These are phyloP conservation scores for Spea hammondii DNA, from an alignment of 2,797 vertebrate species.

Conservation along the genomic window DNA sequence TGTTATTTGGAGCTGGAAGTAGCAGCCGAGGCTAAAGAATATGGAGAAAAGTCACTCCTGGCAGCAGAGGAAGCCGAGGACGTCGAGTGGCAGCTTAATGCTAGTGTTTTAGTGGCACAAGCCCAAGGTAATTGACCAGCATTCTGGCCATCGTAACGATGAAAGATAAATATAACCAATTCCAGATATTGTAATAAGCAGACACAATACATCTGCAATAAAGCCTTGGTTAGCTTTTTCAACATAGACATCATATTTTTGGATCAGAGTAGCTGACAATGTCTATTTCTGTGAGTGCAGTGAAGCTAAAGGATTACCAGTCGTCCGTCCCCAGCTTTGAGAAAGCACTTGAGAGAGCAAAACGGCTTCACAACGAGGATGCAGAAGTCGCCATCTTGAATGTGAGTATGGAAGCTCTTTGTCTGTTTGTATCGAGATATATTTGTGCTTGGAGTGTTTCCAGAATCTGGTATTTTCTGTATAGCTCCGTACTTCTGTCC, in stretches of 20 bases:
- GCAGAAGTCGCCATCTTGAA: conserved; percentile 72
- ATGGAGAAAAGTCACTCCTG: conserved; percentile 72
- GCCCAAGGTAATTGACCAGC: conserved; percentile 76
- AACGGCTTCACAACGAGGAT: conserved; percentile 65
- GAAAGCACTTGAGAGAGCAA: conserved; percentile 77
- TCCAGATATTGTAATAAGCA: too few species aligned
- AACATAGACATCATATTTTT: not conserved
- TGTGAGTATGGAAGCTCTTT: conserved; percentile 64
- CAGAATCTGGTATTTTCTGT: too few species aligned
- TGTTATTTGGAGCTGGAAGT: conserved; percentile 80
- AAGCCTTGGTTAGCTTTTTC: not conserved
- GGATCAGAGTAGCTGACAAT: too few species aligned
- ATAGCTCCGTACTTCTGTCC: too few species aligned
- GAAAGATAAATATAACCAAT: too few species aligned
- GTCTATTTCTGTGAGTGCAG: conserved; percentile 58
- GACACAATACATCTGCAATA: too few species aligned
- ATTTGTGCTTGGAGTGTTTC: too few species aligned
- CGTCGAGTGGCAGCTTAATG: conserved; percentile 83
- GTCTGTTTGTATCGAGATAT: too few species aligned
- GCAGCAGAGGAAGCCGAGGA: conserved; percentile 77
- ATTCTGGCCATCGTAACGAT: too few species aligned
- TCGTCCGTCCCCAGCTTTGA: conserved; percentile 78
- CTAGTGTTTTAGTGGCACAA: conserved; percentile 80
- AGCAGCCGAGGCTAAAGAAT: conserved; percentile 69
- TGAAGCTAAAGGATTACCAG: conserved; percentile 74